Evolutionary conservation across 2,113 vertebrate species (phyloP).

Genomic region (Nansenia antarctica): DNA sequence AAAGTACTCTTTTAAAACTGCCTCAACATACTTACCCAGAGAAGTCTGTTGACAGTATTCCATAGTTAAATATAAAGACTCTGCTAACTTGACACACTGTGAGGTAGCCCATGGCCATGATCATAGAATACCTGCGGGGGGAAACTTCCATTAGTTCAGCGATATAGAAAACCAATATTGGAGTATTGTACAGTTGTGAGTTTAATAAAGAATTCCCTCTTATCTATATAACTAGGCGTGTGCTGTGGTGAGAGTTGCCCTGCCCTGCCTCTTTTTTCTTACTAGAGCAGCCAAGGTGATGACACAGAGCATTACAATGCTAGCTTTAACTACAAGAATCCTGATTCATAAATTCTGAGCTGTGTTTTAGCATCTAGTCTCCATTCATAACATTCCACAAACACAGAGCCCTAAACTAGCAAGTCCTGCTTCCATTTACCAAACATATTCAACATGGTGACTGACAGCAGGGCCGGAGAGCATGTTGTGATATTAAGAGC

Average conservation of each 20-base stretch:
- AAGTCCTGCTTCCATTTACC: too few species aligned
- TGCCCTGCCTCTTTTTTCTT: neutral
- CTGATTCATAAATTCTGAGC: neutral
- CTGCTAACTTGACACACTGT: conserved; percentile 73
- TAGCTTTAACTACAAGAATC: neutral
- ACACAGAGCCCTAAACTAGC: too few species aligned
- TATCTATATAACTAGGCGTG: too few species aligned
- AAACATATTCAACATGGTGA: too few species aligned
- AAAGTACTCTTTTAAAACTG: too few species aligned
- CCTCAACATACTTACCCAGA: conserved; percentile 72
- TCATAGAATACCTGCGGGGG: conserved; percentile 72
- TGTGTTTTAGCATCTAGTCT: neutral
- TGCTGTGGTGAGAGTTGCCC: too few species aligned
- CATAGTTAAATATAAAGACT: conserved; percentile 78
- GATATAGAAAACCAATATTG: too few species aligned
- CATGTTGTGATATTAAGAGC: neutral
- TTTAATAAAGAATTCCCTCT: too few species aligned
- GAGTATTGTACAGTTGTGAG: too few species aligned
- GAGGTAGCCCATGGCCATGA: conserved; percentile 75
- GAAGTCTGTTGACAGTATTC: conserved; percentile 79
- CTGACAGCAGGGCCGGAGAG: too few species aligned
- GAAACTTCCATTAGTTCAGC: neutral
- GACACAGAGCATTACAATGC: neutral
- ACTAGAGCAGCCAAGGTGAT: neutral
- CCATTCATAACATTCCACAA: neutral